phyloP scores from a whole-genome alignment of 2,797 vertebrate species.

The Apogon hyalosoma region DNA sequence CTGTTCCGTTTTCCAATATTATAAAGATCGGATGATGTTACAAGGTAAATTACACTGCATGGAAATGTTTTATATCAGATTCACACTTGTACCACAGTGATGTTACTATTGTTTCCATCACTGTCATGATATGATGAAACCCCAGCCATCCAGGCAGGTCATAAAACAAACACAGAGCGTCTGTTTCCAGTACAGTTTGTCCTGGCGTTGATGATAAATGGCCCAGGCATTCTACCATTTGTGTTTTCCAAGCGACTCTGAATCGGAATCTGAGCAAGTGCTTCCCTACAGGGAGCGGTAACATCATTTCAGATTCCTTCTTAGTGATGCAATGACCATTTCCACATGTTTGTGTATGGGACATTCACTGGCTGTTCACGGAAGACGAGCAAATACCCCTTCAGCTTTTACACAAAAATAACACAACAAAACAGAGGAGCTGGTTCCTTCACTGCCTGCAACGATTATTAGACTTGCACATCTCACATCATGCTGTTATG shows the following conservation, averaged over 20 bases:
- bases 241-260: constrained; percentile 42
- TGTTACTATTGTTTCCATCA: not conserved
- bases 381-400: not conserved
- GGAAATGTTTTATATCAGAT: not conserved
- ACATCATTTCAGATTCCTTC: constrained; percentile 70
- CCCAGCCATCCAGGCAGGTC: not conserved
- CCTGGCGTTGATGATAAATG: constrained; percentile 36
- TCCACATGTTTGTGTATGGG: constrained; percentile 60
- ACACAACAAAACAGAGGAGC: too few species aligned
- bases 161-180: constrained; percentile 28
- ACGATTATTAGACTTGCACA: too few species aligned
- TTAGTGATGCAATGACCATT: constrained; percentile 67
- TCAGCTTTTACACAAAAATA: not conserved
- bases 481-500: too few species aligned
- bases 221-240: constrained; percentile 5
- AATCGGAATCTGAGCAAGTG: constrained; percentile 44
- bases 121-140: constrained; percentile 2
- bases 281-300: constrained; percentile 61
- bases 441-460: too few species aligned
- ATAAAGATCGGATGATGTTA: too few species aligned
- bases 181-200: constrained; percentile 43
- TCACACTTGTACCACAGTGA: too few species aligned
- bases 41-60: too few species aligned
- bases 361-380: constrained; percentile 25
- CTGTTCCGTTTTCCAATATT: too few species aligned